Base-by-base conservation (phyloP, 2,888 invertebrate species). In the Agrotis ipsilon region DNA sequence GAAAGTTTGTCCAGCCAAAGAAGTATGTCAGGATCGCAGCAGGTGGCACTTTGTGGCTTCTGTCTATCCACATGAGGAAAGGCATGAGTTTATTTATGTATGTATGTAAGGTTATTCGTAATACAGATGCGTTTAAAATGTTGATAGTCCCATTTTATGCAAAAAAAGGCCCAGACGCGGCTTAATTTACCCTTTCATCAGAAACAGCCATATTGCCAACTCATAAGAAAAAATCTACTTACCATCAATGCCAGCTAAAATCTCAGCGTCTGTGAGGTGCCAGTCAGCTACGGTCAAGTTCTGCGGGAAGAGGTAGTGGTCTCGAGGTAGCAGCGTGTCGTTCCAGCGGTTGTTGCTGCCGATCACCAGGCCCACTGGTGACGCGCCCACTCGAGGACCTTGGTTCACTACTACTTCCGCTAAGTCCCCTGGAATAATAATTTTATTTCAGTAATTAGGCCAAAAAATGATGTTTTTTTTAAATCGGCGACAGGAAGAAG, bases 171-270 rank as follows among this genome's bases (percentile, higher is more conserved):
- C 27, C 27, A 27, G 27, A 27, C 4, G 4, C 27, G 27, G 27
- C 27, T 5, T 32, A 32, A 7, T 32, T 32, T 7, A 32, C 7
- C 7, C 27, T 27, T 3, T 27, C 32, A 32, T 6, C 7, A 32
- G 7, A 32, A 32, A 6, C 32, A 32, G 5, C 32, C 32, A 32
- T 7, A 32, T 32, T n/a, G n/a, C n/a, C n/a, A n/a, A 39, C 39
- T 39, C 11, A 39, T 39, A 39, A 9, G 11, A 32, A 32, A 45
- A 45, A 16, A 45, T 13, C 43, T 13, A 55, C 55, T n/a, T 55
- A 97, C 97, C 97, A 88, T 98, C 98, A 59, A 98, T 96, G 46
- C 97, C 97, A 49, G 97, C 97, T 49, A 98, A 89, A 66, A 98
- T 96, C 91, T 98, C 97, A 27, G 97, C 97, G 84, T 97, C 97